Evolutionary conservation across 2,113 vertebrate species (phyloP).

Genomic region (Saimiri boliviensis): DNA sequence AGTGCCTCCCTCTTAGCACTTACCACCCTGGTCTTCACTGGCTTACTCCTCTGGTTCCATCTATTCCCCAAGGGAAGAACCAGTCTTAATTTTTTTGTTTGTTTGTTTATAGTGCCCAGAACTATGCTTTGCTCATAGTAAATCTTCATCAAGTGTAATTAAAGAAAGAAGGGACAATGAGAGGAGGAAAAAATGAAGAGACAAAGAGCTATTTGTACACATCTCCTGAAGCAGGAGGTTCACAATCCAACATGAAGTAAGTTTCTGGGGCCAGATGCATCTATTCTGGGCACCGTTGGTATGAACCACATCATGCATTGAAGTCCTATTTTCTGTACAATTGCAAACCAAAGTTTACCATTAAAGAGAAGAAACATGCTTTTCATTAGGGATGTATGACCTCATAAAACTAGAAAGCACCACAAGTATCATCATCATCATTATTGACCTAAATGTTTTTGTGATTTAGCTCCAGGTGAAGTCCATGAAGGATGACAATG

Average conservation of each 20-base stretch:
- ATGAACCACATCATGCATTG: conserved; percentile 75
- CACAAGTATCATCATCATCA: neutral
- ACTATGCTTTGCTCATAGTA: neutral
- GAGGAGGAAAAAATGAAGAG: neutral
- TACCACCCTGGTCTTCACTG: no score
- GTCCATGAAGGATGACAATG: neutral
- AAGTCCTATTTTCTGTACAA: conserved; percentile 85
- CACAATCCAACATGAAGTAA: conserved; percentile 73
- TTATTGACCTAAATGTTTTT: neutral
- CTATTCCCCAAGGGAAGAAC: neutral
- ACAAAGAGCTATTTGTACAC: conserved; percentile 85
- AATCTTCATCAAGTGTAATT: neutral
- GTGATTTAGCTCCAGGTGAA: neutral
- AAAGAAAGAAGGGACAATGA: neutral
- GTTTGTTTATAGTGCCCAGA: neutral
- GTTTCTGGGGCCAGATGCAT: conserved; percentile 89
- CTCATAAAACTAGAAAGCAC: neutral
- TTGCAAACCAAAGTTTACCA: conserved; percentile 88
- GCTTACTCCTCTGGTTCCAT: neutral
- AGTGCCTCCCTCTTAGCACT: neutral
- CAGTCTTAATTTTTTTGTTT: neutral
- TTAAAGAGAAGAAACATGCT: conserved; percentile 52
- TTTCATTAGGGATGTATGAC: neutral
- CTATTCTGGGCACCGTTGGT: conserved; percentile 83
- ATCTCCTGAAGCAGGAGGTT: conserved; percentile 85